Base-by-base conservation (phyloP, 2,113 vertebrate genomes). In the Epinephelus moara region DNA sequence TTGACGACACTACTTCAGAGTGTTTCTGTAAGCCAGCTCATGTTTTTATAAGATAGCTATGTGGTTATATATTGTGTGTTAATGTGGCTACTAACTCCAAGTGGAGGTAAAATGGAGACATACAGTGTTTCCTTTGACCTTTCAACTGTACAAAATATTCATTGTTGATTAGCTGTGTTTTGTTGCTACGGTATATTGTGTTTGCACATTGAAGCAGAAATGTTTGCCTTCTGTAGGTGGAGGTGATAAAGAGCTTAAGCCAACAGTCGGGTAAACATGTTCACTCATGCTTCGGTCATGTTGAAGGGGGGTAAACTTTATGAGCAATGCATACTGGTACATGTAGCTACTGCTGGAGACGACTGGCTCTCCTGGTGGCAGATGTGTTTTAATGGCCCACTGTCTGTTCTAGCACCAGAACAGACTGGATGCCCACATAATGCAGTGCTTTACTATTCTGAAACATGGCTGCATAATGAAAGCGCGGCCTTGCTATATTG, bases 221-320 rank as follows among this genome's bases (percentile, higher is more conserved):
- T 57, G 21, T 37, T 79, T 70, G 72, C 30, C 49, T 61, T 82
- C 56, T 80, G 45, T 70, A 70, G 23, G 74, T 57, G 71, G 67
- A 81, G 23, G n/a, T 69, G 53, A 85, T 75, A 83, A 79, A 63
- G 21, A 69, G 68, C 72, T 85, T 70, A 71, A 55, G n/a, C 49
- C 47, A 63, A 68, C 73, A 88, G 59, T 15, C 56, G 62, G n/a
- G 73, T 78, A 84, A 84, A 88, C 83, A 81, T 67, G 74, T 74
- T 79, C 70, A 75, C 18, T 0, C 52, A 2, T 67, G 57, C 57
- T 33, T 17, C 27, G 37, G 12, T 78, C 23, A 70, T 55, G 49
- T 59, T 30, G 25, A 12, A n/a, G 27, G 6, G 13, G n/a, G 7
- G 8, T n/a, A 63, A 70, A 70, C 53, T 68, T 69, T 21, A 77